Conservation (phyloP, 1,140 invertebrate genomes). For the Magallana angulata region DNA sequence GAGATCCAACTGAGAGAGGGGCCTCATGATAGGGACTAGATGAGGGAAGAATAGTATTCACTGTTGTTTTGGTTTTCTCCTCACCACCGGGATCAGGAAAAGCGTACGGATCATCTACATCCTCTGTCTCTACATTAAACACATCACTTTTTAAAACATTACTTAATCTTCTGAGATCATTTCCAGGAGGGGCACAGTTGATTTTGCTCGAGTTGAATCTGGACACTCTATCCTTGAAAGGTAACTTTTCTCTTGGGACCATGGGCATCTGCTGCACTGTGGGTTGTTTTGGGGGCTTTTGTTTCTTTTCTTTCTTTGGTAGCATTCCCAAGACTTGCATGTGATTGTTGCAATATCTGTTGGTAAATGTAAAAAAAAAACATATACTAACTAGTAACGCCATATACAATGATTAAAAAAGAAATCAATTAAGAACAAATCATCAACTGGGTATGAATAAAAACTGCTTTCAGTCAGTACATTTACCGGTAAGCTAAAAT, state of each 20-base stretch:
- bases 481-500: no score
- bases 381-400: neutral
- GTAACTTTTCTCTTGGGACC: conserved; percentile 45
- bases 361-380: conserved; percentile 56
- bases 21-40: conserved; percentile 50
- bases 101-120: conserved; percentile 82
- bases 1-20: conserved; percentile 47
- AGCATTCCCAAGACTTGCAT: conserved; percentile 82
- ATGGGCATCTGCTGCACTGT: neutral
- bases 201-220: conserved; percentile 29
- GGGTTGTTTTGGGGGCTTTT: conserved; percentile 80
- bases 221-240: conserved; percentile 80
- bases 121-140: conserved; percentile 59
- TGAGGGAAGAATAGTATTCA: conserved; percentile 47
- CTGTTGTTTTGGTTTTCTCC: conserved; percentile 42
- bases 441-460: no score
- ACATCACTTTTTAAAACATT: conserved; percentile 57
- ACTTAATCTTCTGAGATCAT: conserved; percentile 29
- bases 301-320: conserved; percentile 82
- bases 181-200: neutral
- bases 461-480: no score
- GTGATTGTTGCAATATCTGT: conserved; percentile 82
- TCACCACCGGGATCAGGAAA: conserved; percentile 79
- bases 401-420: neutral
- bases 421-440: no score